Conservation (phyloP, 2,888 invertebrate species). For the Monopis laevigella region DNA sequence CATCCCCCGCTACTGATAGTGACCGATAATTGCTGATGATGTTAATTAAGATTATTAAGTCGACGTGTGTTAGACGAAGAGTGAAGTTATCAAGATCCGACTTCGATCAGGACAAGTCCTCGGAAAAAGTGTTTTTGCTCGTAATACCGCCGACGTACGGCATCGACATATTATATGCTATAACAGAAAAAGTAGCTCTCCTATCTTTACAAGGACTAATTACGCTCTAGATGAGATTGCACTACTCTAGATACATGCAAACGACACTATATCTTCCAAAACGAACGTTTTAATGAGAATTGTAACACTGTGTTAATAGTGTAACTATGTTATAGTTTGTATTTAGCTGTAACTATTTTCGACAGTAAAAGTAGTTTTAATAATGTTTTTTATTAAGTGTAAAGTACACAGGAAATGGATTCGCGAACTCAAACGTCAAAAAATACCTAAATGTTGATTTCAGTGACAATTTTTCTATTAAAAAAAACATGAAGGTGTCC, state of each 20-base stretch:
- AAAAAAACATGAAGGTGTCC: no score
- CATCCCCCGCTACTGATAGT: no score
- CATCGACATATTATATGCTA: neutral
- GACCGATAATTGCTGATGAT: constrained; percentile 30
- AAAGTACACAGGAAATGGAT: no score
- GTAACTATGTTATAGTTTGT: no score
- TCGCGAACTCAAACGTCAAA: no score
- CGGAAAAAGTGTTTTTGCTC: constrained; percentile 26
- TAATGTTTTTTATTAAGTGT: no score
- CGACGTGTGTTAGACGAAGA: constrained; percentile 28
- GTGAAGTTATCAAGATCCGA: constrained; percentile 38
- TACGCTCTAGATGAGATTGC: neutral
- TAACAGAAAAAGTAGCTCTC: neutral
- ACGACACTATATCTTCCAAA: neutral
- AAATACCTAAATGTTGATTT: no score
- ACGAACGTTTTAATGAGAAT: no score
- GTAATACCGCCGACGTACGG: constrained; percentile 3
- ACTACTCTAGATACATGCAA: neutral
- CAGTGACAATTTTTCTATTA: no score
- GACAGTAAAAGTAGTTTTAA: no score
- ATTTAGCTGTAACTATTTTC: no score
- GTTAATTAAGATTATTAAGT: constrained; percentile 37
- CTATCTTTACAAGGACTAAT: neutral
- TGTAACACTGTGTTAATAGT: no score
- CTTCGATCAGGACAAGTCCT: constrained; percentile 27